Percentiles rank a stretch among this genome's conserved stretches.
Evolutionary conservation across 2,888 invertebrate species (phyloP).

Genomic region (Copidosoma aretas): DNA sequence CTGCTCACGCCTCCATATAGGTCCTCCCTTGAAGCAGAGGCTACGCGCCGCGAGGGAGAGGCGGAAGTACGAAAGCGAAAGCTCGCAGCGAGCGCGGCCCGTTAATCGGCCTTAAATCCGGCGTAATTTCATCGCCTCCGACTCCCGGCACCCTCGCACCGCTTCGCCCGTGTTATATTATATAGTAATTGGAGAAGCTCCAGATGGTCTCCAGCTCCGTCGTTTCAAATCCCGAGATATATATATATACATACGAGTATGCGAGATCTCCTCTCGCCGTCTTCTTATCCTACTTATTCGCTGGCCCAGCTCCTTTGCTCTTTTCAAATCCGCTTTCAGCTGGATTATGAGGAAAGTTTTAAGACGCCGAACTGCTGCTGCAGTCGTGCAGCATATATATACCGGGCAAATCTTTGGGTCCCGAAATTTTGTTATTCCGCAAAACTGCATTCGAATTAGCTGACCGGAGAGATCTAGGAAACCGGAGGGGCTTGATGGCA

Average conservation of each 20-base stretch:
- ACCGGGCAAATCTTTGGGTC: too few species aligned
- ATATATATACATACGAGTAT: too few species aligned
- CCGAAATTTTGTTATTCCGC: neutral
- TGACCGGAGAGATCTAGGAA: neutral
- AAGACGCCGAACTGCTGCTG: too few species aligned
- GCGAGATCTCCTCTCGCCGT: neutral
- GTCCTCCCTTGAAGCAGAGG: too few species aligned
- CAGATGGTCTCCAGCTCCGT: constrained; percentile 34
- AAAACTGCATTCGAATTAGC: neutral
- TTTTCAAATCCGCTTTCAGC: neutral
- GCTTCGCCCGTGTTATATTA: constrained; percentile 25
- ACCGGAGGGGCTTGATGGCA: too few species aligned
- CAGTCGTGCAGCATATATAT: too few species aligned
- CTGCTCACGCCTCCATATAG: too few species aligned
- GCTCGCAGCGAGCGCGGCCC: constrained; percentile 7
- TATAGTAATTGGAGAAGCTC: constrained; percentile 38
- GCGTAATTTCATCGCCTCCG: constrained; percentile 36
- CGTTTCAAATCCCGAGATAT: constrained; percentile 24
- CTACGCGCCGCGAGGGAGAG: neutral
- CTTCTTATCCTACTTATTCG: neutral
- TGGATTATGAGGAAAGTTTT: constrained; percentile 35
- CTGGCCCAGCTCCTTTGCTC: neutral
- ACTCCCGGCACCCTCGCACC: neutral
- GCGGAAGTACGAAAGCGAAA: constrained; percentile 17
- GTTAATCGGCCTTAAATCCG: constrained; percentile 38